Conservation (phyloP, 2,113 vertebrate genomes). For the Grammomys surdaster region DNA sequence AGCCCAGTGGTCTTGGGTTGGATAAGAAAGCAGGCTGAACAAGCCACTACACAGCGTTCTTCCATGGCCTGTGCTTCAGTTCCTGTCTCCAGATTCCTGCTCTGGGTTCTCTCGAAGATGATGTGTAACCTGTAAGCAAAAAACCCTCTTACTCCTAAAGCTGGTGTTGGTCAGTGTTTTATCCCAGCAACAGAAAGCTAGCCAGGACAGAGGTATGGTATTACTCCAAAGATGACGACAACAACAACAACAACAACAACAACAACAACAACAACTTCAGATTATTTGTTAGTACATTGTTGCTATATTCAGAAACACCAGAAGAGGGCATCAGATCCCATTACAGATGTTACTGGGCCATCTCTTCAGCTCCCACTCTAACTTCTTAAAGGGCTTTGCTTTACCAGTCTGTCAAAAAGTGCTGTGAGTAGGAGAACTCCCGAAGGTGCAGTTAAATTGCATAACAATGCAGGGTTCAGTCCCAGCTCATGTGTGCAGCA, state of each 20-base stretch:
- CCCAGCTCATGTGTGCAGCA: neutral
- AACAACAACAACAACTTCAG: no score
- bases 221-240: neutral
- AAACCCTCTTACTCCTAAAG: no score
- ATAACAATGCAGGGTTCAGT: neutral
- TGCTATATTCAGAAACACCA: no score
- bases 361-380: neutral
- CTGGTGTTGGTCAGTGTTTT: neutral
- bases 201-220: neutral
- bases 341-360: no score
- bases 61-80: neutral
- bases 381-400: conserved; percentile 43
- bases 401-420: neutral
- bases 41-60: neutral
- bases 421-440: neutral
- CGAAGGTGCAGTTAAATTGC: conserved; percentile 18
- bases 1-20: neutral
- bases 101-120: neutral
- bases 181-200: neutral
- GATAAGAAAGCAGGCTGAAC: neutral
- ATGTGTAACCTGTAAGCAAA: neutral
- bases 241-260: no score
- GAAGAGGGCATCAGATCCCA: no score
- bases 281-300: no score
- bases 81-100: neutral